Base-by-base conservation (phyloP, 2,797 vertebrate genomes). In the Gouania willdenowi region DNA sequence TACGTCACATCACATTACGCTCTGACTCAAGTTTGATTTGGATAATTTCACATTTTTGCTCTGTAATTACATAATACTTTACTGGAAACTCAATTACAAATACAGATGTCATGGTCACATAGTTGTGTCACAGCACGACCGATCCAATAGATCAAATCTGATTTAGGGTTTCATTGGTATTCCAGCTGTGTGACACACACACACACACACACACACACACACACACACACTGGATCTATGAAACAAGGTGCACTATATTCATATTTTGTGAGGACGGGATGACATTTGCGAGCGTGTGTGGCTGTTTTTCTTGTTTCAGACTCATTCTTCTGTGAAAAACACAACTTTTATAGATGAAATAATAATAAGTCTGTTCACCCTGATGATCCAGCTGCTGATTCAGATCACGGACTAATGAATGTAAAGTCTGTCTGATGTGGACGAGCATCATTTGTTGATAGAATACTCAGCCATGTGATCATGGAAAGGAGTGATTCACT, bases 401-500 rank as follows among this genome's bases (percentile, higher is more conserved):
- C 49, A 66, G 13, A 18, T n/a, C 27, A 31, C 10, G 62, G n/a
- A n/a, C 61, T 54, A 28, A 25, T 6, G 47, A 12, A 61, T 65
- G 37, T 46, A 26, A n/a, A 27, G 46, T 48, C 47, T 45, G 37
- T 36, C 51, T 41, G n/a, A n/a, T n/a, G n/a, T 45, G 46, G 44
- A n/a, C 24, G 17, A 64, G 41, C 45, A 19, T 59, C 47, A 36
- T 38, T 40, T 32, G 75, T 34, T 62, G 62, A 76, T 23, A 49
- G 60, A 41, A 41, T 65, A 49, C 24, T 10, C 51, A 16, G 56
- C 40, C 70, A 75, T 46, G 43, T 76, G 66, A 8, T 50, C 42
- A 7, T 2, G 26, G 28, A 10, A 1, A 14, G 19, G 29, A 9
- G 39, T 81, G 75, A 82, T 28, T 81, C 77, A 81, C 47, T 23